Percentiles rank a stretch among this genome's conserved stretches.
phyloP scores from a whole-genome alignment of 2,888 invertebrate genomes.

The Chalcis sispes region DNA sequence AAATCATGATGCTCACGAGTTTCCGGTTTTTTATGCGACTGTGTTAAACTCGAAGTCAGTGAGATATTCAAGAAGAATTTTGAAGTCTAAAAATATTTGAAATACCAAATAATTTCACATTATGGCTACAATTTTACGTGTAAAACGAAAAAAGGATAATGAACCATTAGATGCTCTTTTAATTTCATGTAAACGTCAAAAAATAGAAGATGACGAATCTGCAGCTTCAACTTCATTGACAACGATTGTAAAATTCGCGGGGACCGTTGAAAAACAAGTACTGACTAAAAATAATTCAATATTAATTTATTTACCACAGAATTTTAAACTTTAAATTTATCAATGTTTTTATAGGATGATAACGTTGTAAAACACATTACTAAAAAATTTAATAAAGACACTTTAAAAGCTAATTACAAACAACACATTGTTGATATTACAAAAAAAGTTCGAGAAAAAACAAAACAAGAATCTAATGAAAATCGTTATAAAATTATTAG shows the following conservation, averaged over 20 bases:
- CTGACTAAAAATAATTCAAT: slow-evolving; percentile 55
- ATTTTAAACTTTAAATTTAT: not conserved
- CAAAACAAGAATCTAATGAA: slow-evolving; percentile 76
- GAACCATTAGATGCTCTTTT: slow-evolving; percentile 85
- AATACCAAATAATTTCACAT: not conserved
- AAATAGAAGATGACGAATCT: slow-evolving; percentile 75
- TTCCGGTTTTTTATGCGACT: too few species aligned
- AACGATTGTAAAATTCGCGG: slow-evolving; percentile 84
- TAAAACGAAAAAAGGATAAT: slow-evolving; percentile 85
- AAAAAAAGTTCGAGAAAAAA: slow-evolving; percentile 76
- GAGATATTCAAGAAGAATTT: too few species aligned
- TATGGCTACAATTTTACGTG: slow-evolving; percentile 83
- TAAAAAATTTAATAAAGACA: slow-evolving; percentile 76
- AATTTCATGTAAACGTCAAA: slow-evolving; percentile 83
- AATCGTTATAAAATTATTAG: slow-evolving; percentile 81
- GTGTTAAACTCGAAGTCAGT: too few species aligned
- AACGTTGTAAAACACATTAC: slow-evolving; percentile 65
- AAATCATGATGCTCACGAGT: too few species aligned
- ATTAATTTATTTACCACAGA: slow-evolving; percentile 69
- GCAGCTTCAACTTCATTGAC: slow-evolving; percentile 75
- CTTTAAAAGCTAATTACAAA: slow-evolving; percentile 77
- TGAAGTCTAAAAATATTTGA: not conserved
- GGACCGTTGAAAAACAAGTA: slow-evolving; percentile 84
- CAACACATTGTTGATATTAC: slow-evolving; percentile 76
- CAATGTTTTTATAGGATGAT: slow-evolving; percentile 73